Evolutionary conservation across 2,888 invertebrate genomes (phyloP).

Genomic region (Drosophila anceps): DNA sequence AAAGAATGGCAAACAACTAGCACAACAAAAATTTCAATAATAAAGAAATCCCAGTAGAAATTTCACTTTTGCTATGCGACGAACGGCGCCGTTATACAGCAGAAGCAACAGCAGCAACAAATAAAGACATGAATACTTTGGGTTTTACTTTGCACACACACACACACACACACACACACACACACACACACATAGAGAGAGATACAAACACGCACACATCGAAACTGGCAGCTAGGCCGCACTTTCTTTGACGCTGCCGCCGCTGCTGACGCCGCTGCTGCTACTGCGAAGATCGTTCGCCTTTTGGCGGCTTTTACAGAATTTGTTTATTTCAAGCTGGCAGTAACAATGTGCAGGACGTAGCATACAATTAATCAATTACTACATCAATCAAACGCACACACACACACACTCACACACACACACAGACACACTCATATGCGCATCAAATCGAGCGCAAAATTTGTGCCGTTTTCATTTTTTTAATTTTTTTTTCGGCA

Average conservation of each 20-base stretch:
- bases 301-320: constrained; percentile 69
- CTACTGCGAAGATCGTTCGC: constrained; percentile 41
- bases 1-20: constrained; percentile 50
- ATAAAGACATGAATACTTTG: constrained; percentile 31
- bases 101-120: constrained; percentile 40
- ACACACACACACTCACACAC: constrained; percentile 7
- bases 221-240: constrained; percentile 46
- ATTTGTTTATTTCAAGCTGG: constrained; percentile 51
- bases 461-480: constrained; percentile 43
- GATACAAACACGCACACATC: constrained; percentile 5
- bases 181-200: constrained; percentile 11
- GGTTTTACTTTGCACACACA: constrained; percentile 45
- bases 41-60: constrained; percentile 55
- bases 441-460: constrained; percentile 45
- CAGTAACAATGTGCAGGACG: constrained; percentile 25
- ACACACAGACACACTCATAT: neutral
- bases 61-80: constrained; percentile 73
- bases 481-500: constrained; percentile 25
- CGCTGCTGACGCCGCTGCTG: constrained; percentile 19
- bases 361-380: constrained; percentile 51
- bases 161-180: constrained; percentile 10
- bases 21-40: constrained; percentile 61
- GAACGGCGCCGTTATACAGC: constrained; percentile 41
- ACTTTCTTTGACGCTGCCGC: constrained; percentile 62
- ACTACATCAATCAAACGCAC: constrained; percentile 19